Evolutionary conservation across 2,888 invertebrate species (phyloP).

Genomic region (Euzophera pinguis): DNA sequence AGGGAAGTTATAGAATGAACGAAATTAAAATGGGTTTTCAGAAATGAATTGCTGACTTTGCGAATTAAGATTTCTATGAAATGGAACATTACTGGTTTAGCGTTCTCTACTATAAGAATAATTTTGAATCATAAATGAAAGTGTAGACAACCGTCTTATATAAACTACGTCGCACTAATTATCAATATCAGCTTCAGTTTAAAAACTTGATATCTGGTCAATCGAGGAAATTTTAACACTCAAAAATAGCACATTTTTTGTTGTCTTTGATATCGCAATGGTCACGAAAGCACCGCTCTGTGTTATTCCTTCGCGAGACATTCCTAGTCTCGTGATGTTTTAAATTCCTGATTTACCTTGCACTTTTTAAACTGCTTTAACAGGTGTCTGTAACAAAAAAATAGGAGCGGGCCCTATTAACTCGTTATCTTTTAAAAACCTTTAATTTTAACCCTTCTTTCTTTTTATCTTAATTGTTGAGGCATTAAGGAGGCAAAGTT

Average conservation of each 20-base stretch:
- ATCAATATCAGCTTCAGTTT: neutral
- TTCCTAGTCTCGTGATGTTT: too few relatives aligned
- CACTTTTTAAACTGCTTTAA: too few relatives aligned
- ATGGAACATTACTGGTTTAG: neutral
- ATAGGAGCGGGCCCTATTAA: slow-evolving; percentile 65
- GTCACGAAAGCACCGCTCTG: too few relatives aligned
- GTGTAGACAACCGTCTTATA: neutral
- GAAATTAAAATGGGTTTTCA: slow-evolving; percentile 21
- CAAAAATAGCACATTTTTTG: too few relatives aligned
- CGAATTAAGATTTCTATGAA: slow-evolving; percentile 10
- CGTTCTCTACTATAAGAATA: neutral
- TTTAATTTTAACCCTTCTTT: slow-evolving; percentile 76
- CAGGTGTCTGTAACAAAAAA: slow-evolving; percentile 40
- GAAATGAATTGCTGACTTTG: slow-evolving; percentile 19
- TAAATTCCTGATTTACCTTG: too few relatives aligned
- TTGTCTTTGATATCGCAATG: too few relatives aligned
- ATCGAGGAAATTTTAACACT: too few relatives aligned
- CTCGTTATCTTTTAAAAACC: slow-evolving; percentile 78
- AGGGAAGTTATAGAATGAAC: slow-evolving; percentile 25
- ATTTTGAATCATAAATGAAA: neutral
- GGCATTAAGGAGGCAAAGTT: slow-evolving; percentile 76
- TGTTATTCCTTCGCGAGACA: too few relatives aligned
- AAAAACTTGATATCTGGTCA: too few relatives aligned
- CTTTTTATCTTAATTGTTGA: slow-evolving; percentile 80
- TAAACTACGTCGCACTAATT: neutral